Conservation (phyloP, 1,140 invertebrate genomes). For the Hirudo medicinalis region DNA sequence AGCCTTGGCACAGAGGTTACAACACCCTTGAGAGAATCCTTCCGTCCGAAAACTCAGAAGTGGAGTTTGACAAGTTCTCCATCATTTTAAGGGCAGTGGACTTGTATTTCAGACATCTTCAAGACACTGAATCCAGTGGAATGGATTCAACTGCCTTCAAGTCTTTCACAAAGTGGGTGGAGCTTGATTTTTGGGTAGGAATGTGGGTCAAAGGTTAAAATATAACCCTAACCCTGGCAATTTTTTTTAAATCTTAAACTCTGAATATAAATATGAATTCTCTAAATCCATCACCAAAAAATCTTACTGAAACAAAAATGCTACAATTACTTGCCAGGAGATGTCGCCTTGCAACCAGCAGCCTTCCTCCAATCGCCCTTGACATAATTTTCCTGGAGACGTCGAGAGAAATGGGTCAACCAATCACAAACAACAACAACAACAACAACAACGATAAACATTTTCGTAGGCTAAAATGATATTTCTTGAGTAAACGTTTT, state of each 20-base stretch:
- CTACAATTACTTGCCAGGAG: background rate
- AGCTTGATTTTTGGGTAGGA: background rate
- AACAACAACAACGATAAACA: background rate
- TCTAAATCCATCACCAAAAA: too few species aligned
- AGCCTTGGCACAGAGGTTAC: background rate
- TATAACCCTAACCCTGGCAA: too few species aligned
- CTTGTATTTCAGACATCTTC: constrained; percentile 31
- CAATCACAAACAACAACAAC: background rate
- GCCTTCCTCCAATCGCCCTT: background rate
- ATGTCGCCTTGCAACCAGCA: background rate
- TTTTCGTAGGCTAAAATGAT: background rate
- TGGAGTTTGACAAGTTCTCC: constrained; percentile 27
- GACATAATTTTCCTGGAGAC: constrained; percentile 6
- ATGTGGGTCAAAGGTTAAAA: background rate
- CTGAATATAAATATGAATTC: too few species aligned
- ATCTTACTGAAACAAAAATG: too few species aligned
- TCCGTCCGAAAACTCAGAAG: constrained; percentile 27
- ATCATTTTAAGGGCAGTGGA: constrained; percentile 31
- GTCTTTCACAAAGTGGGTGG: constrained; percentile 34
- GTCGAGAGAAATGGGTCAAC: background rate
- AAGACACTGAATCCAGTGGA: constrained; percentile 29
- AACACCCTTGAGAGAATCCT: constrained; percentile 27
- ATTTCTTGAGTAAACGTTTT: background rate
- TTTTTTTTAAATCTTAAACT: too few species aligned
- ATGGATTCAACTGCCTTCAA: constrained; percentile 35